A percentile compares a stretch with the other conserved stretches of the same genome.
phyloP scores from a whole-genome alignment of 2,113 vertebrate genomes.

The Rafetus swinhoei region DNA sequence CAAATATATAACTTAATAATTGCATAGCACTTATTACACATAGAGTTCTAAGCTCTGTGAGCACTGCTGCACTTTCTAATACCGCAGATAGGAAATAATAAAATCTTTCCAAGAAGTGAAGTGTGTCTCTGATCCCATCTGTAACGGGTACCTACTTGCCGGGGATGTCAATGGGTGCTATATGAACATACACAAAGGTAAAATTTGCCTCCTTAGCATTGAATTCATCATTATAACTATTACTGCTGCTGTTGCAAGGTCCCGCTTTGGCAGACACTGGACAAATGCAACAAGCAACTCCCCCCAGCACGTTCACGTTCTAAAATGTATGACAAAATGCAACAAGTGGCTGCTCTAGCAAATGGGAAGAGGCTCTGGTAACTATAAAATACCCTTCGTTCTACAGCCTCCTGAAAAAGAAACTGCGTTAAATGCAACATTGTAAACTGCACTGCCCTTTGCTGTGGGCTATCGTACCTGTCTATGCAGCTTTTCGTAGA shows the following conservation, averaged over 20 bases:
- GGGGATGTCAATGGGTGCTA: neutral
- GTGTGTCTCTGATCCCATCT: neutral
- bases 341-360: neutral
- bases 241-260: neutral
- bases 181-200: accelerated
- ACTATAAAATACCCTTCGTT: neutral
- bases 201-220: accelerated
- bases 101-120: neutral
- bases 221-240: neutral
- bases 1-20: no score
- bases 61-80: accelerated
- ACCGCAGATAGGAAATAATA: neutral
- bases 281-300: neutral
- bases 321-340: neutral
- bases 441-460: neutral
- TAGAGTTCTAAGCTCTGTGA: neutral
- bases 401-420: neutral
- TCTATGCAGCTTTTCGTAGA: accelerated
- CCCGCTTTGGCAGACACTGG: accelerated
- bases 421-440: neutral
- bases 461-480: neutral
- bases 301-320: neutral
- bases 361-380: neutral
- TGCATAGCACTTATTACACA: neutral
- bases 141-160: neutral